Base-by-base conservation (phyloP, 2,888 invertebrate species). In the Geophilus truncorum region DNA sequence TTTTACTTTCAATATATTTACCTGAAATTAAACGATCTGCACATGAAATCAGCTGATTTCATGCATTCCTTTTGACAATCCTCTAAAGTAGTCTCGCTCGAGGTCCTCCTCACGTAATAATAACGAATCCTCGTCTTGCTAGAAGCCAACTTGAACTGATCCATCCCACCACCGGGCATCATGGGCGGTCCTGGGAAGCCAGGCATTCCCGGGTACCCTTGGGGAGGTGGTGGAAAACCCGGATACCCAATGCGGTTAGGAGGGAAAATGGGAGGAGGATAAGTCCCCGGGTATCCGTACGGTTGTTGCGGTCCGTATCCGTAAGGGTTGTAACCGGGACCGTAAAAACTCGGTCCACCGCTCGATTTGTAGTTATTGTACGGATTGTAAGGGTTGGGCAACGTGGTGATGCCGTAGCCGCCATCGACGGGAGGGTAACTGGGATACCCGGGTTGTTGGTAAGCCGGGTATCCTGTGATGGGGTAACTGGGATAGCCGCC, bases 11-110 rank as follows among this genome's bases (percentile, higher is more conserved):
- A 3, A 32, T n/a, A n/a, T n/a, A 15, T 81, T 85, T 88, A 93
- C 92, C 93, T 92, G 88, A 91, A 95, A 88, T 95, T 95, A 87
- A 96, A 96, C 40, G 95, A 93, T 86, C 94, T 90, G 85, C 96
- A 96, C 81, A 92, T 90, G 86, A 95, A 95, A 85, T 94, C 94
- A 84, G 93, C 90, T 34, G 92, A 91, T 85, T 94, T 94, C 62
- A 92, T 90, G 86, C 96, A 95, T 86, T 94, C 94, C 82, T 93
- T 89, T 87, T 96, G 94, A 87, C 96, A 96, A 82, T 93, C 92
- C 0, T 91, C 90, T 85, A 95, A 87, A 0, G 93, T 92, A 34
- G 92, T 91, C 1, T 92, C 92, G 7, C 92, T 91, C 25, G 92
- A 90, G 83, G 92, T 91, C 80, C 93, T 90, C 45, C 93, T 89